These are phyloP conservation scores for Kuschelorhynchus macadamiae DNA, from an alignment of 2,888 invertebrate species.

Conservation along the genomic window DNA sequence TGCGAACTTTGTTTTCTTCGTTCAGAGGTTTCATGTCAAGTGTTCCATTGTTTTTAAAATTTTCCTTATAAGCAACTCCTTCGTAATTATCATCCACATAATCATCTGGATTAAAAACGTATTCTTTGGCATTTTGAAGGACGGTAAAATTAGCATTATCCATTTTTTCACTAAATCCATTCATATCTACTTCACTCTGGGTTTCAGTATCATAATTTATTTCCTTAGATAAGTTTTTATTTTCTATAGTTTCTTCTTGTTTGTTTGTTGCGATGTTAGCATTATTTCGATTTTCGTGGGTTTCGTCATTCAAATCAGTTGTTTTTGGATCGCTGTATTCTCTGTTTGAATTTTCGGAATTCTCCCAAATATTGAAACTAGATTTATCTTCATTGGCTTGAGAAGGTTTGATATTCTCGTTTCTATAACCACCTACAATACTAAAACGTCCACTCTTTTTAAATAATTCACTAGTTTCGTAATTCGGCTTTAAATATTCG, in stretches of 20 bases:
- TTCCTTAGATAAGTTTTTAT: too few relatives aligned
- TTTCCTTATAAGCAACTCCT: slow-evolving; percentile 53
- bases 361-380: too few relatives aligned
- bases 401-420: too few relatives aligned
- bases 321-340: too few relatives aligned
- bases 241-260: too few relatives aligned
- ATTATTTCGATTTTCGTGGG: too few relatives aligned
- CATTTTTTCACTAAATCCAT: slow-evolving; percentile 23
- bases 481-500: slow-evolving; percentile 22
- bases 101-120: slow-evolving; percentile 52
- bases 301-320: too few relatives aligned
- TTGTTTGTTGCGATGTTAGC: too few relatives aligned
- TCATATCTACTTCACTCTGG: slow-evolving; percentile 1
- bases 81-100: slow-evolving; percentile 66
- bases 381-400: neutral
- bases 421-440: slow-evolving; percentile 51
- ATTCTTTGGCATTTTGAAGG: slow-evolving; percentile 28
- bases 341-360: too few relatives aligned
- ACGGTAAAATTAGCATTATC: slow-evolving; percentile 37
- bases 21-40: too few relatives aligned
- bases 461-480: slow-evolving; percentile 19
- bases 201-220: slow-evolving; percentile 3
- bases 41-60: too few relatives aligned
- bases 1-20: too few relatives aligned
- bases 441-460: slow-evolving; percentile 54